phyloP scores from a whole-genome alignment of 2,888 invertebrate species.

The Cryptocephalus primarius region DNA sequence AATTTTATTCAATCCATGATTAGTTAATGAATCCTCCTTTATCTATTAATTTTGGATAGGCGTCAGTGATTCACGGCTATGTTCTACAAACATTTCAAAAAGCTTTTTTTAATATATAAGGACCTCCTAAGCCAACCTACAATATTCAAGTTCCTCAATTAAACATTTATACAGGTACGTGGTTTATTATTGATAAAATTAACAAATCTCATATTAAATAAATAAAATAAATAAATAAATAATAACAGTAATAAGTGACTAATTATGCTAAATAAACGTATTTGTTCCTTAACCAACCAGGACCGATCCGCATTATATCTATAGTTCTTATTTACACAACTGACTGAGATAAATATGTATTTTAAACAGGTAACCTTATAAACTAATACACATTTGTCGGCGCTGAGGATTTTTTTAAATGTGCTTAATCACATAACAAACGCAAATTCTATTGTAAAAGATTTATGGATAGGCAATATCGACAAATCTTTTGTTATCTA shows the following conservation, averaged over 20 bases:
- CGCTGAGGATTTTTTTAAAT: conserved; percentile 3
- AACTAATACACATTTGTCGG: conserved; percentile 8
- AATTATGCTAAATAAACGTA: conserved; percentile 4
- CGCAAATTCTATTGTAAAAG: conserved; percentile 1
- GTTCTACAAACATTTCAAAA: too few relatives aligned
- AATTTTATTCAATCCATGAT: too few relatives aligned
- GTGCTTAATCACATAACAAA: conserved; percentile 22
- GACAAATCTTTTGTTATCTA: conserved; percentile 10
- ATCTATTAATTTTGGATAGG: too few relatives aligned
- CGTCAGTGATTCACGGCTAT: too few relatives aligned
- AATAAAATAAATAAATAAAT: conserved; percentile 14
- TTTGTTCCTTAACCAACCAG: conserved; percentile 18
- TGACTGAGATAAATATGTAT: conserved; percentile 1
- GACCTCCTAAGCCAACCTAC: too few relatives aligned
- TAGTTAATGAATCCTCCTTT: too few relatives aligned
- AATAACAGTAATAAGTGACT: conserved; percentile 5
- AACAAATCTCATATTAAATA: conserved; percentile 14
- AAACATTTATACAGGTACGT: conserved; percentile 22
- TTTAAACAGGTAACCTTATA: conserved; percentile 19
- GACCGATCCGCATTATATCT: conserved; percentile 13
- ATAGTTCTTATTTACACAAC: conserved; percentile 12
- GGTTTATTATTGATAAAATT: conserved; percentile 9
- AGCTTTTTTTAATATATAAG: too few relatives aligned
- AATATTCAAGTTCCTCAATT: too few relatives aligned
- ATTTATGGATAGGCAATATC: conserved; percentile 1